Percentiles rank a stretch among this genome's conserved stretches.
Conservation (phyloP, 2,113 vertebrate genomes). For the Gadus macrocephalus region DNA sequence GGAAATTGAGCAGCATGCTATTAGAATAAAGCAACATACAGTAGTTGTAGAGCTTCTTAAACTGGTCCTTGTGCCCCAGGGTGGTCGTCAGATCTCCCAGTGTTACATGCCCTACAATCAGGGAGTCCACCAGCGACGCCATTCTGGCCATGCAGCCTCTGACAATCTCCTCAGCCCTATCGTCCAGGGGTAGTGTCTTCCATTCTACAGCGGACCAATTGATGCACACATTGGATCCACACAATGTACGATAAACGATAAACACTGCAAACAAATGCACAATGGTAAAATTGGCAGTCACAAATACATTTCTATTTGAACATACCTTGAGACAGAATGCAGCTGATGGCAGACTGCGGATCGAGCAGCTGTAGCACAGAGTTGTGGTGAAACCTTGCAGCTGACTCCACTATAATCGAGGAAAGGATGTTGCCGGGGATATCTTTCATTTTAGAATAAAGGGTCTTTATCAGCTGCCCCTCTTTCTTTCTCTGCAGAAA, state of each 20-base stretch:
- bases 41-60: slow-evolving; percentile 55
- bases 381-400: slow-evolving; percentile 28
- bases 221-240: not conserved
- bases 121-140: slow-evolving; percentile 39
- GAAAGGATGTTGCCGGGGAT: slow-evolving; percentile 44
- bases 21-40: slow-evolving; percentile 44
- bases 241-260: not conserved
- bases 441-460: not conserved
- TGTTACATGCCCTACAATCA: slow-evolving; percentile 53
- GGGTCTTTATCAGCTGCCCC: slow-evolving; percentile 49
- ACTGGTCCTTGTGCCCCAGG: slow-evolving; percentile 44
- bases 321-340: slow-evolving; percentile 56
- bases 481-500: slow-evolving; percentile 49
- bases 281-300: no score
- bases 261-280: not conserved
- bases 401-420: slow-evolving; percentile 58
- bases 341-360: slow-evolving; percentile 56
- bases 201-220: slow-evolving; percentile 36
- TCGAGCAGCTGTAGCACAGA: slow-evolving; percentile 48
- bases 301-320: no score
- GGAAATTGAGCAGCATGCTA: not conserved
- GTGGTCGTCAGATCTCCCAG: slow-evolving; percentile 56
- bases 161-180: slow-evolving; percentile 43
- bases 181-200: slow-evolving; percentile 51
- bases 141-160: slow-evolving; percentile 33